Evolutionary conservation across 2,888 invertebrate genomes (phyloP).

Genomic region (Ceriagrion tenellum): DNA sequence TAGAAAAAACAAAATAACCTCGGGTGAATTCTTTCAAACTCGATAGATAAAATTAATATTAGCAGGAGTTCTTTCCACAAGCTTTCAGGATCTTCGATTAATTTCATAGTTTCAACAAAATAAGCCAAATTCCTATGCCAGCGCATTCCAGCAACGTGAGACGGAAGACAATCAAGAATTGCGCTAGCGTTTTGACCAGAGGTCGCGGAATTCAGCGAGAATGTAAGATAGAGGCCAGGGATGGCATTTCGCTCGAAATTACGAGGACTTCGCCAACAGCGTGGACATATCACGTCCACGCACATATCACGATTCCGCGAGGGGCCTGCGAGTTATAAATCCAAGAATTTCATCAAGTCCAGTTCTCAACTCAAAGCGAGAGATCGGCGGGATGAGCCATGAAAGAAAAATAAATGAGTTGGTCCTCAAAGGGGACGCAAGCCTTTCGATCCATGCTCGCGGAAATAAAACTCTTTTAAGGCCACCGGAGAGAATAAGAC

Average conservation of each 20-base stretch:
- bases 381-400: neutral
- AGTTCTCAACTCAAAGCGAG: neutral
- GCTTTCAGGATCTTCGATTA: no score
- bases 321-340: neutral
- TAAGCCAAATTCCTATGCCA: no score
- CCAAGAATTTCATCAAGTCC: slow-evolving; percentile 2
- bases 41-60: no score
- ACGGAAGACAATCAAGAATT: no score
- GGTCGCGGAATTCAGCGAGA: neutral
- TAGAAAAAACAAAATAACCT: no score
- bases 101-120: no score
- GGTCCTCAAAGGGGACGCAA: neutral
- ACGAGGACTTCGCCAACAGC: neutral
- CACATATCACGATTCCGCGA: neutral
- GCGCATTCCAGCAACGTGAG: no score
- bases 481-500: no score
- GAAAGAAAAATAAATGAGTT: no score
- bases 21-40: no score
- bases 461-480: neutral
- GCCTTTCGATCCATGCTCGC: neutral
- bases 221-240: neutral
- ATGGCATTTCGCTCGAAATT: neutral
- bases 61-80: no score
- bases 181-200: no score
- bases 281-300: neutral